Evolutionary conservation across 2,888 invertebrate genomes (phyloP), one percentile per base, ranked within the genome.

Genomic region (Boloria selene): DNA sequence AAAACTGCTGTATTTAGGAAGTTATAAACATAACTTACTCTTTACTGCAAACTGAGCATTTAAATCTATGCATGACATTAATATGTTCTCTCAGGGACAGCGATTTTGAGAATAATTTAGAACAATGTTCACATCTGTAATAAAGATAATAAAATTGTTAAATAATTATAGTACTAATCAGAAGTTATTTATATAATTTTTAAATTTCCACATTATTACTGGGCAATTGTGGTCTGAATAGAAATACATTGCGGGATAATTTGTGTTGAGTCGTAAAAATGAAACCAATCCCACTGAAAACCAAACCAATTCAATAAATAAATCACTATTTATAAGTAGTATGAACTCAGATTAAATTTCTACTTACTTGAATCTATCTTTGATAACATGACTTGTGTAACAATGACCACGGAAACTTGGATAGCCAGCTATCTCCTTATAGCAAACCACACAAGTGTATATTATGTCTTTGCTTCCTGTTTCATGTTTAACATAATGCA

Each of bases 381-480:
- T 94, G 18, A 88, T 88, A 51, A 93, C 92, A 78, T 94, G 94
- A 13, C 83, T 81, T 56, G 79, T 78, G 77, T 94, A 94, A 81
- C 94, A 94, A 80, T 94, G 94, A 38, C 93, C 93, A 63, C 94
- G 86, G 81, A 94, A 94, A 65, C 92, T 93, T 2, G 92, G 88
- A 78, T 94, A 94, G 62, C 90, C 90, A 45, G 85, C 81, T 69
- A 93, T 87, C 69, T 93, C 90, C 73, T 92, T 93, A 73, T 85
- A 86, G 77, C 94, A 94, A 69, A 88, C 87, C 7, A 93, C 92
- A 77, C 94, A 94, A 7, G 93, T 93, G 79, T 94, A 94, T 18
- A 92, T 83, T 51, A 88, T 83, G 4, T 81, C 80, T 16, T 75
- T 71, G 10, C 67, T 74, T 22, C 76, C 77, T 38, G 74, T 71